Evolutionary conservation across 2,113 vertebrate genomes (phyloP), one percentile per base, ranked within the genome.

Genomic region (Datnioides undecimradiatus): DNA sequence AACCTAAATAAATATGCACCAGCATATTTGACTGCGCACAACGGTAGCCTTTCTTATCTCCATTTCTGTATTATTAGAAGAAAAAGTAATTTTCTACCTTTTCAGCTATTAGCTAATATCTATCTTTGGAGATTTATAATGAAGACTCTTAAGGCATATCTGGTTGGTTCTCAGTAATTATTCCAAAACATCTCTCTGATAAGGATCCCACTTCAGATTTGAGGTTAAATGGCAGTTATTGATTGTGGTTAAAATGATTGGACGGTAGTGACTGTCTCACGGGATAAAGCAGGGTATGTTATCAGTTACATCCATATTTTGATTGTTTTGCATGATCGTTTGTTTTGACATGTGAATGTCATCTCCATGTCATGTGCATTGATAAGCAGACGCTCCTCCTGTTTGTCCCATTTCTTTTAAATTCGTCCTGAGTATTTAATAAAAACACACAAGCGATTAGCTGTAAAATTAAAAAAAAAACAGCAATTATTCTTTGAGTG

Each of bases 201-300:
- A 60, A 52, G 52, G 48, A 78, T 27, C 60, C 51, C 29, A 48
- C 70, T 74, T 46, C 70, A 92, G 55, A 85, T 78, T 66, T 69
- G 66, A 87, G 66, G 41, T 80, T 84, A 87, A 91, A 84, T 87
- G 85, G 46, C 84, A 79, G 43, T 73, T 80, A 90, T 88, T 86
- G 88, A 87, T 83, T 74, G 76, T 80, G 87, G 80, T 83, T 52
- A 16, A 78, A 86, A 65, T 59, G 43, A 76, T 85, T 82, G 52
- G 41, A 27, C 58, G 59, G 34, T 63, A 52, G 38, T 33, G 23
- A 73, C 59, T 54, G 70, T 73, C 65, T 71, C 19, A 58, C 40
- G 58, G 68, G 75, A 83, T 80, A 66, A 76, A 71, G 48, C 73
- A 29, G 76, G 45, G 21, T 74, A 71, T 66, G 68, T 77, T 70